Percentiles rank a stretch among this genome's conserved stretches.
phyloP scores from a whole-genome alignment of 2,113 vertebrate species.

The Microtus pennsylvanicus region DNA sequence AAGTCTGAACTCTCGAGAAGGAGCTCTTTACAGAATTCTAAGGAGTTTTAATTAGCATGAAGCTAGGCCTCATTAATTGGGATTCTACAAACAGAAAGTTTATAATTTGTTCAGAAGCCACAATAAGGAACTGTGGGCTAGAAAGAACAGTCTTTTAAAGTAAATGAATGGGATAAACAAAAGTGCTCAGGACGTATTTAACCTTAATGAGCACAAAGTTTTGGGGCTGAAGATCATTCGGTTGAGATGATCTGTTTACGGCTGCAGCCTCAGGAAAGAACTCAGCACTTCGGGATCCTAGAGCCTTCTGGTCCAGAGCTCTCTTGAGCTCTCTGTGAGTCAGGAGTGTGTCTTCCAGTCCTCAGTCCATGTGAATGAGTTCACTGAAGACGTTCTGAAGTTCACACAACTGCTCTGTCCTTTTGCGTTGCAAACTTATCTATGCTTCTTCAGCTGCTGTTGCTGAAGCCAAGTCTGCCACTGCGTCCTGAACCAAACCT shows the following conservation, averaged over 20 bases:
- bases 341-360: neutral
- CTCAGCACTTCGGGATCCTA: neutral
- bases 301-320: neutral
- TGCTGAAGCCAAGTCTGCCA: neutral
- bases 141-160: slow-evolving; percentile 46
- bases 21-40: slow-evolving; percentile 61
- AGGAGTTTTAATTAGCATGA: slow-evolving; percentile 72
- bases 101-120: slow-evolving; percentile 48
- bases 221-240: neutral
- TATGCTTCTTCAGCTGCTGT: neutral
- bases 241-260: neutral
- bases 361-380: neutral
- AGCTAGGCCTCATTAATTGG: slow-evolving; percentile 69
- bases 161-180: slow-evolving; percentile 69
- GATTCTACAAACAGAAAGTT: slow-evolving; percentile 61
- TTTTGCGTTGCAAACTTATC: neutral
- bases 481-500: neutral
- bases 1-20: slow-evolving; percentile 64
- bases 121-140: slow-evolving; percentile 36
- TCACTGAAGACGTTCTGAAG: neutral
- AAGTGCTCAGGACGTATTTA: slow-evolving; percentile 43
- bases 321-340: neutral
- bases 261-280: neutral
- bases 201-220: neutral
- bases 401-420: neutral